Percentiles rank a stretch among this genome's conserved stretches.
Evolutionary conservation across 1,140 invertebrate species (phyloP).

Genomic region (Platyscapa corneri): DNA sequence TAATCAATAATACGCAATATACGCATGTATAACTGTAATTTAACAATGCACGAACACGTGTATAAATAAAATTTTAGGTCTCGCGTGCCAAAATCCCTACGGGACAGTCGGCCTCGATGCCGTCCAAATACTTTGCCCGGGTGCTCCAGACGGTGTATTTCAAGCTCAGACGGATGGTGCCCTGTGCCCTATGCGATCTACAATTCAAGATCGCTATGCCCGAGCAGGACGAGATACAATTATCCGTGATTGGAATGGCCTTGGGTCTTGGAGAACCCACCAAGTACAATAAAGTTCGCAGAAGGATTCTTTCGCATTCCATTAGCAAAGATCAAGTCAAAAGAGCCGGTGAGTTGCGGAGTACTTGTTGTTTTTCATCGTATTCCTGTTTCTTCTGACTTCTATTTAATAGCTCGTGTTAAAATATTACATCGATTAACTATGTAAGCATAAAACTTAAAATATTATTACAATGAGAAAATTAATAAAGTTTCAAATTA

Average conservation of each 20-base stretch:
- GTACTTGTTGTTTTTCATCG: no score
- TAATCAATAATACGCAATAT: no score
- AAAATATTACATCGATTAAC: no score
- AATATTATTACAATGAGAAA: no score
- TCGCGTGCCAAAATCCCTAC: constrained; percentile 82
- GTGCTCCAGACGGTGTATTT: constrained; percentile 87
- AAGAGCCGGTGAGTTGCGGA: constrained; percentile 59
- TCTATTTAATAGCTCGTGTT: no score
- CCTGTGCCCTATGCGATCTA: constrained; percentile 87
- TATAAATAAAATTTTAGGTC: constrained; percentile 75
- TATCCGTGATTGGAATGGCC: constrained; percentile 85
- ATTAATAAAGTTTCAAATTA: no score
- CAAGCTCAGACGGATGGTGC: constrained; percentile 87
- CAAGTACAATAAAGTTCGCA: constrained; percentile 70
- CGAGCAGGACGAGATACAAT: constrained; percentile 92
- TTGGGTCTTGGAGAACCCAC: constrained; percentile 80
- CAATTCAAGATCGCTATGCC: constrained; percentile 87
- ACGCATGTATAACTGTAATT: no score
- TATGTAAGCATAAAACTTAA: no score
- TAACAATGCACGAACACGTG: no score
- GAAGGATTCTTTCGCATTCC: constrained; percentile 64
- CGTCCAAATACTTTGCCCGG: constrained; percentile 80
- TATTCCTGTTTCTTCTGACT: no score
- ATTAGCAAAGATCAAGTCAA: constrained; percentile 69
- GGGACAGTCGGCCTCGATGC: constrained; percentile 70